These are phyloP conservation scores for Pissodes strobi DNA, from an alignment of 1,140 invertebrate species.

Conservation along the genomic window DNA sequence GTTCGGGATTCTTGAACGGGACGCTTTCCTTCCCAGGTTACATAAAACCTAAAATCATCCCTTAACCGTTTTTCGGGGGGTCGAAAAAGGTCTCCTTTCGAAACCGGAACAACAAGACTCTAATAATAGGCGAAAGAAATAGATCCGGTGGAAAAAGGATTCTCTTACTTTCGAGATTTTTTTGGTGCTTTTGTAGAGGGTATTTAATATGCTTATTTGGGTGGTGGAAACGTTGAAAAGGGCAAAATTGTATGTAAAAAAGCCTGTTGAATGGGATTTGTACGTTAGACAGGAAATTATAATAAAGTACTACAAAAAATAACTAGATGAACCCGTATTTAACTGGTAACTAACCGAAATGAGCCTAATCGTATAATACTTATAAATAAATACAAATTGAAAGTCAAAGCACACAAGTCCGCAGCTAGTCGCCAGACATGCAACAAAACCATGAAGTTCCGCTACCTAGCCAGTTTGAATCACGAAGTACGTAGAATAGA, in stretches of 20 bases:
- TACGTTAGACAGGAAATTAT: no score
- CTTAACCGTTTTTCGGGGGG: conserved; percentile 22
- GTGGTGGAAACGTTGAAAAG: conserved; percentile 4
- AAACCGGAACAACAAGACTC: conserved; percentile 24
- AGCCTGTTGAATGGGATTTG: neutral
- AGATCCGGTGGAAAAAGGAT: conserved; percentile 23
- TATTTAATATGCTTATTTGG: conserved; percentile 6
- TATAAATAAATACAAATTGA: no score
- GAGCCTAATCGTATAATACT: no score
- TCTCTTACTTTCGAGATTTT: neutral
- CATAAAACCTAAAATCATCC: conserved; percentile 28
- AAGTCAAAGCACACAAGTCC: no score
- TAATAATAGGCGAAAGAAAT: conserved; percentile 24
- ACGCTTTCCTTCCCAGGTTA: conserved; percentile 21
- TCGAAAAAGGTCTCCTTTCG: conserved; percentile 20
- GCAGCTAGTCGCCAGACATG: no score
- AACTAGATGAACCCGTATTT: no score
- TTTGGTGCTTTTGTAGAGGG: neutral
- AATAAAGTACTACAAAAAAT: no score
- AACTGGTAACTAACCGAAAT: no score
- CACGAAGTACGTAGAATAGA: no score
- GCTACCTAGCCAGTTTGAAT: no score
- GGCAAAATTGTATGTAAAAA: neutral
- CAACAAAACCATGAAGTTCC: no score
- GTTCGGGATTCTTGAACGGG: neutral